Conservation (phyloP, 2,888 invertebrate species). For the Amphipoea lucens region DNA sequence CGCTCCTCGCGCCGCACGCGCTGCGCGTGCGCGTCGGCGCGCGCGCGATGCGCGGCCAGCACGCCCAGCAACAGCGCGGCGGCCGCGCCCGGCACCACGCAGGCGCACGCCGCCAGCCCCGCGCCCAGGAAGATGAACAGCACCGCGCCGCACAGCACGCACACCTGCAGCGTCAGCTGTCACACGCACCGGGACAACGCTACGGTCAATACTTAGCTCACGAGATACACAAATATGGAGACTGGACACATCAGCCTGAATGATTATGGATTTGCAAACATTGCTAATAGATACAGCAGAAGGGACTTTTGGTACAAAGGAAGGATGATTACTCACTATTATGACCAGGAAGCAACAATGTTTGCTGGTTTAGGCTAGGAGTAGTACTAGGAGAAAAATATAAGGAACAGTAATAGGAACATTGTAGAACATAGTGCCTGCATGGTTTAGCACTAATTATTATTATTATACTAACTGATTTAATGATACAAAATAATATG, state of each 20-base stretch:
- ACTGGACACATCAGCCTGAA: neutral
- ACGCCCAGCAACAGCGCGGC: constrained; percentile 58
- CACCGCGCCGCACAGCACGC: constrained; percentile 91
- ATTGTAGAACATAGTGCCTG: too few relatives aligned
- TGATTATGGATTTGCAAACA: neutral
- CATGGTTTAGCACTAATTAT: too few relatives aligned
- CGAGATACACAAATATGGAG: neutral
- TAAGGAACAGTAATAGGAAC: neutral
- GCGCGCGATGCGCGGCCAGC: constrained; percentile 54
- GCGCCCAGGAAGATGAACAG: constrained; percentile 93
- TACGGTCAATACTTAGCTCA: neutral
- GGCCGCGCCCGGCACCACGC: constrained; percentile 69
- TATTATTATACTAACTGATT: too few relatives aligned
- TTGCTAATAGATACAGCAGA: neutral
- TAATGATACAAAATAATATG: too few relatives aligned
- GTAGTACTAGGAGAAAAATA: neutral
- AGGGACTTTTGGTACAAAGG: neutral
- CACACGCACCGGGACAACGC: constrained; percentile 6
- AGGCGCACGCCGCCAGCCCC: constrained; percentile 64
- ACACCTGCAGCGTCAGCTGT: constrained; percentile 84
- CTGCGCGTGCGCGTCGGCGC: constrained; percentile 37
- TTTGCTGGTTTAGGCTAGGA: neutral
- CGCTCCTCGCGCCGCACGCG: constrained; percentile 82
- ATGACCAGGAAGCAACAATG: neutral
- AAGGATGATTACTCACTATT: neutral